Evolutionary conservation across 37 sponge, comb jelly and placozoan species (phyloP).

Genomic region (Halisarca cf. caerulea): DNA sequence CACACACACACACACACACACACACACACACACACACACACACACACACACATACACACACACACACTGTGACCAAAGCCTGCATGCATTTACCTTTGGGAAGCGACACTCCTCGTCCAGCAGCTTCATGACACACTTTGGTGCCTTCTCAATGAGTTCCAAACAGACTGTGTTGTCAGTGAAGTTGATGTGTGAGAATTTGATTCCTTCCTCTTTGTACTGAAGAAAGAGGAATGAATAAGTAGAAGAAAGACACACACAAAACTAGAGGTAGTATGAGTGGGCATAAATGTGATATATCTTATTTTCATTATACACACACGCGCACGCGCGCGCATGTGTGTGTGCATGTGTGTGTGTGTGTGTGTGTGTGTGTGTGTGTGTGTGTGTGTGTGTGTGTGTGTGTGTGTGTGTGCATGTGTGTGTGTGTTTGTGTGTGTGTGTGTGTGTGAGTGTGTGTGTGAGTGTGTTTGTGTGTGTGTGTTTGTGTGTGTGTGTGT

Average conservation of each 20-base stretch:
- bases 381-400: too few species aligned
- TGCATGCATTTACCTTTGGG: slow-evolving; percentile 62
- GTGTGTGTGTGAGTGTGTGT: too few species aligned
- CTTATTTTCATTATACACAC: background rate
- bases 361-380: too few species aligned
- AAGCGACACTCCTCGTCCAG: slow-evolving; percentile 94
- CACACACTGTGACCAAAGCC: too few species aligned
- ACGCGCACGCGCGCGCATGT: too few species aligned
- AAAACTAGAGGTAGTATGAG: background rate
- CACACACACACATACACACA: too few species aligned
- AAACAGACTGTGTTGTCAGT: slow-evolving; percentile 94
- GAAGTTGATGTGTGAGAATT: slow-evolving; percentile 91
- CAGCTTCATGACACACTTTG: slow-evolving; percentile 88
- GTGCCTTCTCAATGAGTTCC: slow-evolving; percentile 94
- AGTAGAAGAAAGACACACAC: background rate
- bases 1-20: too few species aligned
- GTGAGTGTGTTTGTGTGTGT: too few species aligned
- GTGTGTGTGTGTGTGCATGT: background rate
- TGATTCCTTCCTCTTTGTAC: slow-evolving; percentile 91
- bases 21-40: too few species aligned
- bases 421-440: too few species aligned
- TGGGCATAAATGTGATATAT: background rate
- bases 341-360: too few species aligned
- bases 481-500: too few species aligned
- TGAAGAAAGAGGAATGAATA: slow-evolving; percentile 16